Conservation (phyloP, 2,888 invertebrate species). For the Ormyrus thymus region DNA sequence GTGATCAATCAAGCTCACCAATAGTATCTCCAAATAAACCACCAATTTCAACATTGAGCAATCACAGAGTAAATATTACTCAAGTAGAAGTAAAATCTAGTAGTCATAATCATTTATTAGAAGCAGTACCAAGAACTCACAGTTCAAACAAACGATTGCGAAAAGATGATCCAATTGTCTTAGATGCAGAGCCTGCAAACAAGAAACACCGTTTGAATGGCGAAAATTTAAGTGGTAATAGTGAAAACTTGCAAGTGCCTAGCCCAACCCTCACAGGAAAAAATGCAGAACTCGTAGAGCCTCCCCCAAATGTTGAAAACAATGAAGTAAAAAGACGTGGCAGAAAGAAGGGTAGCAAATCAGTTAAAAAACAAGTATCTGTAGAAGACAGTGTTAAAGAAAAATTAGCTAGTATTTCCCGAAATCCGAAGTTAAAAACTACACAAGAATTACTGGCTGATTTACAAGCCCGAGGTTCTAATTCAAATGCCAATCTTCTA, state of each 20-base stretch:
- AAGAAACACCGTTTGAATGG: slow-evolving; percentile 76
- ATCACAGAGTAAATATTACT: slow-evolving; percentile 64
- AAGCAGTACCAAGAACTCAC: slow-evolving; percentile 76
- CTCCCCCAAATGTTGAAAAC: slow-evolving; percentile 57
- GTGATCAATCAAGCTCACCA: slow-evolving; percentile 72
- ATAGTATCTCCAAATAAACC: slow-evolving; percentile 68
- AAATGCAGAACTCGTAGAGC: slow-evolving; percentile 66
- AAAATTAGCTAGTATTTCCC: slow-evolving; percentile 79
- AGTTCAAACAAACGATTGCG: slow-evolving; percentile 77
- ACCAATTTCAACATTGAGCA: slow-evolving; percentile 64
- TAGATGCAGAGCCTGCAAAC: slow-evolving; percentile 58
- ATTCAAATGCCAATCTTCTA: slow-evolving; percentile 65
- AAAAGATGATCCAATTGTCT: slow-evolving; percentile 72
- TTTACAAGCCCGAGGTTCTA: slow-evolving; percentile 80
- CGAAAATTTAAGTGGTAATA: slow-evolving; percentile 68
- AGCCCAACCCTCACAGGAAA: slow-evolving; percentile 69
- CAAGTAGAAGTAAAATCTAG: slow-evolving; percentile 65
- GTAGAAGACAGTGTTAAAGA: slow-evolving; percentile 77
- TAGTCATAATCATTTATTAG: slow-evolving; percentile 70
- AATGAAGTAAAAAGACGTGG: slow-evolving; percentile 77
- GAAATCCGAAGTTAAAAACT: slow-evolving; percentile 82
- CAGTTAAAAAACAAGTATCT: slow-evolving; percentile 75
- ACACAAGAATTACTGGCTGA: slow-evolving; percentile 89
- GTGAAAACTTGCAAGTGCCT: slow-evolving; percentile 76
- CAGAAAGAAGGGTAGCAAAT: slow-evolving; percentile 79